These are phyloP conservation scores for Pelvicachromis taeniatus DNA, from an alignment of 2,113 vertebrate species.

Conservation along the genomic window DNA sequence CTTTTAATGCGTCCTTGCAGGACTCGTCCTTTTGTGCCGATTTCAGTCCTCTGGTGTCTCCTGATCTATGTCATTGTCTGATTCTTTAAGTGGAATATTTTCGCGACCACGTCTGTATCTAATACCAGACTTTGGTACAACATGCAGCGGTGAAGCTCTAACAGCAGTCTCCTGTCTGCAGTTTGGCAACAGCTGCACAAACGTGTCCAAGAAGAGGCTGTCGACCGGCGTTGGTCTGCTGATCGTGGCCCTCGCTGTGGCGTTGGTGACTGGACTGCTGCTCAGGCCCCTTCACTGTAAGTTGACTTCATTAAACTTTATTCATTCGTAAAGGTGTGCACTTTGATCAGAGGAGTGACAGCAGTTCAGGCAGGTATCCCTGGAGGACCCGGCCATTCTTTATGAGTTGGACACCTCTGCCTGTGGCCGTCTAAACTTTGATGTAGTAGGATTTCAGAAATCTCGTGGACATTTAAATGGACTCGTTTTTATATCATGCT, in stretches of 20 bases:
- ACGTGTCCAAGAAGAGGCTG: not conserved
- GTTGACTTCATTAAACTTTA: not conserved
- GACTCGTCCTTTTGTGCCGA: not conserved
- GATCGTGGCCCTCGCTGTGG: not conserved
- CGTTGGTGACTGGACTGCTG: conserved; percentile 58
- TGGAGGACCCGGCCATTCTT: not conserved
- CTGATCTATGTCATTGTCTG: fast-evolving
- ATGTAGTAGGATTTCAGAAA: not conserved
- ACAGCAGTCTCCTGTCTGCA: not conserved
- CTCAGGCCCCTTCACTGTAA: conserved; percentile 72
- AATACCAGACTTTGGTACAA: too few species aligned
- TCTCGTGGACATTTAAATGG: fast-evolving
- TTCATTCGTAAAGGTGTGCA: not conserved
- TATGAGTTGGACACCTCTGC: fast-evolving
- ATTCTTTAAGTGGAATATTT: not conserved
- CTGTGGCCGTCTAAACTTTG: not conserved
- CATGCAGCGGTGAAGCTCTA: not conserved
- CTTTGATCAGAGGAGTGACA: fast-evolving
- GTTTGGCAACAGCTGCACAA: not conserved
- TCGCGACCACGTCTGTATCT: not conserved
- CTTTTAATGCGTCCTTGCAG: not conserved
- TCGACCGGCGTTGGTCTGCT: conserved; percentile 7
- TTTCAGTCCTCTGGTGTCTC: not conserved
- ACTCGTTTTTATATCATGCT: not conserved
- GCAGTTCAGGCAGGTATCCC: not conserved